Percentiles rank a stretch among this genome's conserved stretches.
phyloP scores from a whole-genome alignment of 2,888 invertebrate species.

The Melieria picta region DNA sequence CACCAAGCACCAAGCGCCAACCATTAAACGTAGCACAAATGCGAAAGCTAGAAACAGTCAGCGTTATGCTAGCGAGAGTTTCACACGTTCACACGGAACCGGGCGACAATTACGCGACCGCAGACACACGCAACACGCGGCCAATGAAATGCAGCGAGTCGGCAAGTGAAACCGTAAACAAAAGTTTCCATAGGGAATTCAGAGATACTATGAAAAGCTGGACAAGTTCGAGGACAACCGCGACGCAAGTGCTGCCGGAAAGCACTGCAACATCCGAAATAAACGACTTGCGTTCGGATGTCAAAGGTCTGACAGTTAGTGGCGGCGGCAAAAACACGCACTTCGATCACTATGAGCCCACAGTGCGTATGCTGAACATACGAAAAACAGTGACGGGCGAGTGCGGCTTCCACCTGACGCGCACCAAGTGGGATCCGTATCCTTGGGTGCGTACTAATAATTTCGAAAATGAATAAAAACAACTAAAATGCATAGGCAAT shows the following conservation, averaged over 20 bases:
- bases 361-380: slow-evolving; percentile 68
- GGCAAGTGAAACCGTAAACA: too few relatives aligned
- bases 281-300: too few relatives aligned
- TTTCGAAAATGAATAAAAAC: not conserved
- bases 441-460: slow-evolving; percentile 73
- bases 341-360: slow-evolving; percentile 54
- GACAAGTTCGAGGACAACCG: not conserved
- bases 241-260: not conserved
- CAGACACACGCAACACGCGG: too few relatives aligned
- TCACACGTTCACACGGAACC: slow-evolving; percentile 42
- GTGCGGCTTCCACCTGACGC: slow-evolving; percentile 78
- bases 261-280: too few relatives aligned
- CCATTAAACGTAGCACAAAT: not conserved
- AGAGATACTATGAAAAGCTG: not conserved
- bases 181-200: too few relatives aligned
- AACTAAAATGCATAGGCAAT: not conserved
- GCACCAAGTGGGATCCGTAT: slow-evolving; percentile 84
- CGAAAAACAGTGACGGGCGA: slow-evolving; percentile 70
- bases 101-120: not conserved
- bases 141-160: too few relatives aligned
- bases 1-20: not conserved
- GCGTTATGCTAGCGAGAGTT: slow-evolving; percentile 38
- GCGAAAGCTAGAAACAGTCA: not conserved
- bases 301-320: too few relatives aligned
- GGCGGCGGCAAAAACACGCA: not conserved